A percentile compares a stretch with the other conserved stretches of the same genome.
These are phyloP conservation scores for Pseudococcus viburni DNA, from an alignment of 2,888 invertebrate genomes.

Conservation along the genomic window DNA sequence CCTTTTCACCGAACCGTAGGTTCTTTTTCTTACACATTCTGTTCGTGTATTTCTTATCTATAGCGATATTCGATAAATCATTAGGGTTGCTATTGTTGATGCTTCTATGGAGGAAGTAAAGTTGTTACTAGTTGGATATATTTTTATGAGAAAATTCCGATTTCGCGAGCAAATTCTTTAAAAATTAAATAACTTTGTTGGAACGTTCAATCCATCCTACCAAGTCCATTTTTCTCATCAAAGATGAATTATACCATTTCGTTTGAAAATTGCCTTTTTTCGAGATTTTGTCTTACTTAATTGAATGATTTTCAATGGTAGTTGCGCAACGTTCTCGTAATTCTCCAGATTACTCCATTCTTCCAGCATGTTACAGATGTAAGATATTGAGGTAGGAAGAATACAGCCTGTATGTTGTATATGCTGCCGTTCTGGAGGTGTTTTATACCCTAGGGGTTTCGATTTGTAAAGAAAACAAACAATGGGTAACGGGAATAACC, in stretches of 20 bases:
- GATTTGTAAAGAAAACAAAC: too few relatives aligned
- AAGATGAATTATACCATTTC: neutral
- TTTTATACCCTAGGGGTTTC: too few relatives aligned
- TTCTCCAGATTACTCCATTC: neutral
- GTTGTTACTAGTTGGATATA: constrained; percentile 28
- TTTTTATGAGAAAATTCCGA: constrained; percentile 15
- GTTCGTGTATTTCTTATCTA: constrained; percentile 12
- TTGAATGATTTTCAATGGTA: neutral
- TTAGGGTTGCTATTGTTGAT: constrained; percentile 20
- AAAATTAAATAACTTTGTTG: constrained; percentile 15
- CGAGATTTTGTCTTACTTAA: neutral
- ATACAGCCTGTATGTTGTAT: too few relatives aligned
- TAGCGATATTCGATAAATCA: constrained; percentile 9
- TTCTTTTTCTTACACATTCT: neutral
- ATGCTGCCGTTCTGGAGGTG: too few relatives aligned
- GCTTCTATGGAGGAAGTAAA: neutral
- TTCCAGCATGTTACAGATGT: too few relatives aligned
- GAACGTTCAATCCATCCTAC: neutral
- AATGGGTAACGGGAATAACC: too few relatives aligned
- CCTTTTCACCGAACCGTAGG: neutral
- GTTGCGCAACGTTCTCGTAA: neutral
- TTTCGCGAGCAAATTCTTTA: neutral
- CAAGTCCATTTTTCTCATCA: neutral
- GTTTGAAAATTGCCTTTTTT: neutral
- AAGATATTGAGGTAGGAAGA: too few relatives aligned